Evolutionary conservation across 2,888 invertebrate genomes (phyloP).

Genomic region (Lepidocyrtinus sp.): DNA sequence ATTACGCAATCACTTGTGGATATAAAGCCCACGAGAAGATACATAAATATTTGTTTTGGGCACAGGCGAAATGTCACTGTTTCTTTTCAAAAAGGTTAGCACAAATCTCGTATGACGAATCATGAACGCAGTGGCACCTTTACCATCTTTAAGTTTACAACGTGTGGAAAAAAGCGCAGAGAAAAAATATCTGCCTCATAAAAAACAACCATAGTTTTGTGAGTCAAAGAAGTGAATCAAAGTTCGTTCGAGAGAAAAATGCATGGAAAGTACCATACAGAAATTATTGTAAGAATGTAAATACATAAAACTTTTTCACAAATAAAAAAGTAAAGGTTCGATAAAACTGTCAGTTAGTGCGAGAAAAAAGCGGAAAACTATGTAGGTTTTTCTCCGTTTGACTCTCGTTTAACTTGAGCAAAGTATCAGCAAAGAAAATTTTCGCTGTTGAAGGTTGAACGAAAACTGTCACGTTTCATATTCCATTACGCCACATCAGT

Average conservation of each 20-base stretch:
- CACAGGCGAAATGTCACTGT: conserved; percentile 1
- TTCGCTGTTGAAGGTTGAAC: conserved; percentile 32
- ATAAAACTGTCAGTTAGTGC: conserved; percentile 49
- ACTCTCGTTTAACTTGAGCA: not conserved
- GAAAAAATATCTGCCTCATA: conserved; percentile 8
- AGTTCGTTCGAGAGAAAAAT: not conserved
- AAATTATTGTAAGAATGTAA: conserved; percentile 42
- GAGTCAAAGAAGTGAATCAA: conserved; percentile 10
- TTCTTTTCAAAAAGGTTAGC: conserved; percentile 26
- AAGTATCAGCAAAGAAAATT: not conserved
- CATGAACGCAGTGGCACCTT: conserved; percentile 2
- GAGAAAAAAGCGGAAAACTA: conserved; percentile 6
- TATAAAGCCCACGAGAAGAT: conserved; percentile 41
- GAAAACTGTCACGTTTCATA: conserved; percentile 50
- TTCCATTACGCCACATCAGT: too few species aligned
- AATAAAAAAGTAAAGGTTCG: conserved; percentile 30
- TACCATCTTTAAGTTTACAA: conserved; percentile 14
- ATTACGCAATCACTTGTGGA: conserved; percentile 33
- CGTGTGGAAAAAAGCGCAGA: not conserved
- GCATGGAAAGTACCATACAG: not conserved
- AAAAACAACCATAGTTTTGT: not conserved
- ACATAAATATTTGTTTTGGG: conserved; percentile 40
- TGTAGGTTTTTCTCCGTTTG: not conserved
- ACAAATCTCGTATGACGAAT: conserved; percentile 37
- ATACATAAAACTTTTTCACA: not conserved